Conservation (phyloP, 2,797 vertebrate genomes). For the Cygnus olor region DNA sequence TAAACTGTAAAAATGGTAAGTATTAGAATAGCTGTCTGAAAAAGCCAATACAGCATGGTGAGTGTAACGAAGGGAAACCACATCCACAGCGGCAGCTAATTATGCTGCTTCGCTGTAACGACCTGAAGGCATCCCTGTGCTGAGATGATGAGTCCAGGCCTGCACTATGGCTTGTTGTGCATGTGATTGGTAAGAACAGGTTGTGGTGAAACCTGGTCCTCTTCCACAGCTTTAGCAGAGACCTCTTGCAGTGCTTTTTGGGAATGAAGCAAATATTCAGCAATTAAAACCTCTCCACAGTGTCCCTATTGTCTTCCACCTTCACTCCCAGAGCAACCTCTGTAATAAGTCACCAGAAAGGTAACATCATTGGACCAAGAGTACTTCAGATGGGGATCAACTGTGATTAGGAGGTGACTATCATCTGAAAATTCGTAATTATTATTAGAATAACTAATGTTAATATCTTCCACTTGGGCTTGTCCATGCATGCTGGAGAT, state of each 20-base stretch:
- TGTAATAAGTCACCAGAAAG: not conserved
- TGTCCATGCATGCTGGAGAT: not conserved
- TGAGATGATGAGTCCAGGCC: not conserved
- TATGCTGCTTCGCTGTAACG: not conserved
- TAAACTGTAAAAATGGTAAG: not conserved
- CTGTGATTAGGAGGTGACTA: not conserved
- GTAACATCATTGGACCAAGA: not conserved
- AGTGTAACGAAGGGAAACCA: not conserved
- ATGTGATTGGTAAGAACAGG: not conserved
- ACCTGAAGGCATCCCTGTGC: not conserved
- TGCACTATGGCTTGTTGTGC: rapidly evolving
- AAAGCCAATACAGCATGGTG: not conserved
- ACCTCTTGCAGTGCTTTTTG: not conserved
- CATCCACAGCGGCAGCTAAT: not conserved
- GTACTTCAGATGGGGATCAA: not conserved
- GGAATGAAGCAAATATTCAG: not conserved
- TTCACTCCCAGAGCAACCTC: not conserved
- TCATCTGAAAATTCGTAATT: not conserved
- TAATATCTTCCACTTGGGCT: slow-evolving; percentile 23
- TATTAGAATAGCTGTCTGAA: not conserved
- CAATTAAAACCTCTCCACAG: not conserved
- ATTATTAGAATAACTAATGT: not conserved
- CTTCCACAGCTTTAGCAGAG: not conserved
- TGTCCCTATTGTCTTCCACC: not conserved
- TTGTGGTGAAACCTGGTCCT: not conserved